Evolutionary conservation across 2,113 vertebrate species (phyloP).

Genomic region (Ranitomeya variabilis): DNA sequence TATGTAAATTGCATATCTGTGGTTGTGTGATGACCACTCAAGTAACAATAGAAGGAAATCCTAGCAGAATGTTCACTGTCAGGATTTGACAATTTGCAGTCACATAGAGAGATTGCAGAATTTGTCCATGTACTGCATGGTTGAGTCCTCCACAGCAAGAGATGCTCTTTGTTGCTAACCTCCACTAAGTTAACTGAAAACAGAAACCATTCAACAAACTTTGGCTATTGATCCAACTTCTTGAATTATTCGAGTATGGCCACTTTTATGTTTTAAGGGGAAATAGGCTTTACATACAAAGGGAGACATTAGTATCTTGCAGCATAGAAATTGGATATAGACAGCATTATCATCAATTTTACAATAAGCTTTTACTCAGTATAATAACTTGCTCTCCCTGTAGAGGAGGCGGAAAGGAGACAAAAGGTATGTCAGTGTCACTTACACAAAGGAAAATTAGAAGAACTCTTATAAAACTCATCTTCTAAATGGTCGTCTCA

Average conservation of each 20-base stretch:
- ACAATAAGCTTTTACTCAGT: neutral
- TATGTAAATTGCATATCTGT: too few species aligned
- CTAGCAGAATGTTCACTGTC: too few species aligned
- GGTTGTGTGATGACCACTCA: too few species aligned
- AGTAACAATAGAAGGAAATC: too few species aligned
- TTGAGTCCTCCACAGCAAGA: too few species aligned
- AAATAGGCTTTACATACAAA: neutral
- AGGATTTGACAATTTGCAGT: too few species aligned
- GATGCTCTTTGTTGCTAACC: too few species aligned
- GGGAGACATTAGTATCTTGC: neutral
- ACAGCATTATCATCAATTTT: constrained; percentile 18
- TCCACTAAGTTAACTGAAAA: neutral
- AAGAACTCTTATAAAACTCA: constrained; percentile 20
- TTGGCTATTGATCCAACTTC: neutral
- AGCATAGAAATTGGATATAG: constrained; percentile 1
- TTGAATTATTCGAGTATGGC: neutral
- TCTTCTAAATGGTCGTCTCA: constrained; percentile 35
- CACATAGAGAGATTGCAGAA: too few species aligned
- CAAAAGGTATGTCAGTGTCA: constrained; percentile 28
- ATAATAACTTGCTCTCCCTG: constrained; percentile 46
- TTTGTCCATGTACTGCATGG: too few species aligned
- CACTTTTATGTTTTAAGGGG: neutral
- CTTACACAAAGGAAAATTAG: constrained; percentile 36
- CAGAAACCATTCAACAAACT: neutral
- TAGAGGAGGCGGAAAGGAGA: constrained; percentile 36